Base-by-base conservation (phyloP, 2,888 invertebrate genomes). In the Colletes collaris region DNA sequence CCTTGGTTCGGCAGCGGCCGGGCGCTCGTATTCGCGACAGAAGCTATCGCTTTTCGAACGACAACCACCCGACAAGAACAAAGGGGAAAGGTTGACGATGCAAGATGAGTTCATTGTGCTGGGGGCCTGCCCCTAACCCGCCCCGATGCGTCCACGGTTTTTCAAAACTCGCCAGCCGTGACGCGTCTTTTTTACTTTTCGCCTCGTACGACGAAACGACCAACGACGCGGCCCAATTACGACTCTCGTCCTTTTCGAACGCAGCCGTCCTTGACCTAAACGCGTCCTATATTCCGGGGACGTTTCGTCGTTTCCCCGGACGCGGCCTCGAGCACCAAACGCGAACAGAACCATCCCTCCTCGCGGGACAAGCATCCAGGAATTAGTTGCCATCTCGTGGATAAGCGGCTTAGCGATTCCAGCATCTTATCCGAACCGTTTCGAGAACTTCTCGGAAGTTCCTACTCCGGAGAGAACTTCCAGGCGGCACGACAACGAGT, bases 71-170 rank as follows among this genome's bases (percentile, higher is more conserved):
- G 52, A 53, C 62, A 35, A 53, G 79, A 84, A 86, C 82, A 86
- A 86, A 86, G 71, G 74, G 58, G 81, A 75, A 78, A 76, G 86
- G 82, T 84, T 84, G 80, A 79, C 82, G 79, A 72, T 75, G 80
- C 82, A 75, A 82, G 84, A 86, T 76, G 86, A 81, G 71, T 69
- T 79, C 76, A 83, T 85, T 85, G 85, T 82, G 56, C 44, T 67
- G 53, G 16, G 13, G n/a, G 13, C 19, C 19, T 11, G 40, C 50
- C 60, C 16, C 46, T 49, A 16, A 27, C 27, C 56, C 16, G 63
- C 63, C 44, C n/a, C 50, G 67, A 52, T 10, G 55, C 60, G 63
- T 76, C 79, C 79, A 82, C 69, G 83, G 67, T 76, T 72, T 62
- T 72, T 69, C 27, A 27, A 27, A 59, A 65, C 71, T 63, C 64